phyloP scores from a whole-genome alignment of 2,113 vertebrate genomes.

The Ahaetulla prasina region DNA sequence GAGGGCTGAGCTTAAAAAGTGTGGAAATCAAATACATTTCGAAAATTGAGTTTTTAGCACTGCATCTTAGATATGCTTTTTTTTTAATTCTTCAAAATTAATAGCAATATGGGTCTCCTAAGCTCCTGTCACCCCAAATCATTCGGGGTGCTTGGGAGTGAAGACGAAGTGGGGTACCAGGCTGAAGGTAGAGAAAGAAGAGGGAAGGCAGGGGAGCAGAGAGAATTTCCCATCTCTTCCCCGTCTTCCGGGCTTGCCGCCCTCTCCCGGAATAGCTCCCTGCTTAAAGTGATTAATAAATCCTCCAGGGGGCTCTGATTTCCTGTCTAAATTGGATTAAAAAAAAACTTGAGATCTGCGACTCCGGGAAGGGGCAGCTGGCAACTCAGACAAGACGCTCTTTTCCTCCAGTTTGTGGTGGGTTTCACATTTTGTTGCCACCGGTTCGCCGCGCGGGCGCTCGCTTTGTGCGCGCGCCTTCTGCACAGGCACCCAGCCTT shows the following conservation, averaged over 20 bases:
- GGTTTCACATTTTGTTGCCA: too few relatives aligned
- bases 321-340: constrained; percentile 16
- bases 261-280: background rate
- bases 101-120: background rate
- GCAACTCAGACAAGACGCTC: background rate
- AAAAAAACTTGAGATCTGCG: constrained; percentile 9
- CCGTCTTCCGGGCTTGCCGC: background rate
- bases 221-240: background rate
- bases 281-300: constrained; percentile 10
- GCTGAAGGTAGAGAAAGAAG: background rate
- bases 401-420: background rate
- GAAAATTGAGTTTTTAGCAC: background rate
- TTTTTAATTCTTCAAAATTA: background rate
- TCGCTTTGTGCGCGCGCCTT: too few relatives aligned
- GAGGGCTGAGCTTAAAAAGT: background rate
- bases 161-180: background rate
- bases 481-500: too few relatives aligned
- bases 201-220: background rate
- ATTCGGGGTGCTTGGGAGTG: background rate
- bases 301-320: background rate
- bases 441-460: too few relatives aligned
- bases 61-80: background rate
- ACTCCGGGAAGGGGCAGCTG: background rate
- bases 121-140: background rate
- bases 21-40: background rate